A percentile compares a stretch with the other conserved stretches of the same genome.
phyloP scores from a whole-genome alignment of 2,888 invertebrate species.

The Magallana nippona region DNA sequence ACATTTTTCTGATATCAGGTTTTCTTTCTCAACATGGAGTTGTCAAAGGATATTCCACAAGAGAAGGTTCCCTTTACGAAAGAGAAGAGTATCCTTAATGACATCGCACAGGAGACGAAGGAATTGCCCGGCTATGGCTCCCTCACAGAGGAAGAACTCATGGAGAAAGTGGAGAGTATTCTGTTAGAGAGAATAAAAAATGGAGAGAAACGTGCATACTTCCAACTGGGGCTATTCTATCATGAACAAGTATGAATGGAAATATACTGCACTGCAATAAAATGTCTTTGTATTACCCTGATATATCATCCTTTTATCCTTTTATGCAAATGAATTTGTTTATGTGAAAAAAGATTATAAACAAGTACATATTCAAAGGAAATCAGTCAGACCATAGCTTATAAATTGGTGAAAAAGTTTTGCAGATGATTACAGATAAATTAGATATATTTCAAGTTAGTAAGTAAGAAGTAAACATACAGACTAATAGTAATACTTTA shows the following conservation, averaged over 20 bases:
- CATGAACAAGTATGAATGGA: constrained; percentile 75
- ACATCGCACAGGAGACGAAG: constrained; percentile 68
- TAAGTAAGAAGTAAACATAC: too few relatives aligned
- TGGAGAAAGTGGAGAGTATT: constrained; percentile 75
- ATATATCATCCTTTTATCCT: too few relatives aligned
- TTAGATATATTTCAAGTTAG: too few relatives aligned
- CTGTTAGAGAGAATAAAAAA: constrained; percentile 74
- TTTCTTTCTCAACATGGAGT: not conserved
- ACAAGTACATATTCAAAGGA: too few relatives aligned
- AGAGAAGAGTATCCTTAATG: constrained; percentile 69
- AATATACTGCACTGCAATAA: not conserved
- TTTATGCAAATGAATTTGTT: too few relatives aligned
- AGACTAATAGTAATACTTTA: too few relatives aligned
- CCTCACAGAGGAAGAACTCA: constrained; percentile 74
- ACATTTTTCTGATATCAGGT: not conserved
- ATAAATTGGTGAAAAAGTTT: too few relatives aligned
- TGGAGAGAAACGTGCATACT: constrained; percentile 75
- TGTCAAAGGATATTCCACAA: constrained; percentile 37
- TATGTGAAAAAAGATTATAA: too few relatives aligned
- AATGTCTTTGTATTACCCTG: too few relatives aligned
- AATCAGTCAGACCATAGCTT: too few relatives aligned
- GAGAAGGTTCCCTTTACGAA: constrained; percentile 62
- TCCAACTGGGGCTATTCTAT: constrained; percentile 78
- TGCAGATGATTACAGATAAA: too few relatives aligned
- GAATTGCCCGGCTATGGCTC: constrained; percentile 62